Percentiles rank a stretch among this genome's conserved stretches.
phyloP scores from a whole-genome alignment of 2,113 vertebrate species.

The Platichthys stellatus region DNA sequence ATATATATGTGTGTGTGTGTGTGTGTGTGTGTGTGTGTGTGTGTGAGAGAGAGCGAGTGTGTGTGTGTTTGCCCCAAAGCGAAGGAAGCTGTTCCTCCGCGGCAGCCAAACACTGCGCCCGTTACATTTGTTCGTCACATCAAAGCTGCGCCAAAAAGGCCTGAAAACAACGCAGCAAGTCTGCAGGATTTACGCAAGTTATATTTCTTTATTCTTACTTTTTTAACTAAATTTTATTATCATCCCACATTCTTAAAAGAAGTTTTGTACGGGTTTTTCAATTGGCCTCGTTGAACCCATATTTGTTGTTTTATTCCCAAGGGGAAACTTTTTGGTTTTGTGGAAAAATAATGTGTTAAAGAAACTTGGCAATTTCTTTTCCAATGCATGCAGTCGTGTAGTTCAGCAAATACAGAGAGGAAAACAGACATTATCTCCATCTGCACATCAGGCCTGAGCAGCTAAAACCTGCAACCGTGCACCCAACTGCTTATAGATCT shows the following conservation, averaged over 20 bases:
- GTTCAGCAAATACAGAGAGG: too few relatives aligned
- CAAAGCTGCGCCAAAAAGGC: constrained; percentile 50
- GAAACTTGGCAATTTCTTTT: too few relatives aligned
- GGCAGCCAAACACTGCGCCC: constrained; percentile 44
- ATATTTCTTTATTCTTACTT: neutral
- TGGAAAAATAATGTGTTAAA: neutral
- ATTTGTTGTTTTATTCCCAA: neutral
- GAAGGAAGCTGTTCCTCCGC: constrained; percentile 53
- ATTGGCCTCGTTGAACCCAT: neutral
- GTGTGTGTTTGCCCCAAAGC: constrained; percentile 58
- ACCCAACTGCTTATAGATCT: too few relatives aligned
- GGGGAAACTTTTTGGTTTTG: neutral
- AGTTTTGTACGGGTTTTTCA: neutral
- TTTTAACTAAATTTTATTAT: neutral
- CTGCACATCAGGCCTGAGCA: neutral
- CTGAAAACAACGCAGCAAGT: neutral
- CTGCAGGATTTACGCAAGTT: too few relatives aligned
- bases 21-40: too few relatives aligned
- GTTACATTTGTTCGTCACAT: constrained; percentile 47
- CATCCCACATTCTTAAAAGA: neutral
- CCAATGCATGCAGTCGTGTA: too few relatives aligned
- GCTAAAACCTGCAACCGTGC: neutral
- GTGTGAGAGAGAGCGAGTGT: too few relatives aligned
- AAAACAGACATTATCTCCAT: neutral
- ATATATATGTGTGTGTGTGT: too few relatives aligned